phyloP scores from a whole-genome alignment of 1,140 invertebrate species.

The Caenorhabditis remanei region DNA sequence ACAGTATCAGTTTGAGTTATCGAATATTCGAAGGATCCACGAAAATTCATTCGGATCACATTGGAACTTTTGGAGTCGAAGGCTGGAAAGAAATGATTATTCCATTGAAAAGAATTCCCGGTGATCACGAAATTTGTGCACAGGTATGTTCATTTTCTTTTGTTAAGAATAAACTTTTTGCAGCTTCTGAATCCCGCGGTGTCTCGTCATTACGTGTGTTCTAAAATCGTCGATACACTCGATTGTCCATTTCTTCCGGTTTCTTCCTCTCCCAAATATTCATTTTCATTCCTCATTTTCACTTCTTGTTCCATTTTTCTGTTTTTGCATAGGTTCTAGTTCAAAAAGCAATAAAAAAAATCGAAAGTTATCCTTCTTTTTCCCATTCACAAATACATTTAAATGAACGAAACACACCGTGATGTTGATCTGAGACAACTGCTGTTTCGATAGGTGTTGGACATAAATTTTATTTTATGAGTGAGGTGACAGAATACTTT shows the following conservation, averaged over 20 bases:
- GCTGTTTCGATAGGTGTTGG: not conserved
- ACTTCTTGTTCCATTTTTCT: slow-evolving; percentile 24
- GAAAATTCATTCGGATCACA: slow-evolving; percentile 46
- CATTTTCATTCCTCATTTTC: not conserved
- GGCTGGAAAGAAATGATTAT: slow-evolving; percentile 29
- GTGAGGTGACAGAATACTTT: not conserved
- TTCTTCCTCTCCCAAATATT: not conserved
- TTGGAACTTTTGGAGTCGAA: slow-evolving; percentile 28
- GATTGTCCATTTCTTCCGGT: slow-evolving; percentile 41
- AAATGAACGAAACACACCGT: not conserved
- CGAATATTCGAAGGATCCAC: slow-evolving; percentile 45
- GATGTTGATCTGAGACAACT: slow-evolving; percentile 7
- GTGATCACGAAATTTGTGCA: slow-evolving; percentile 44
- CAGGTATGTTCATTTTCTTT: not conserved
- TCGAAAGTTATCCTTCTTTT: not conserved
- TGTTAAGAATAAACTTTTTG: not conserved
- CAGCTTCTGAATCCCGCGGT: slow-evolving; percentile 40
- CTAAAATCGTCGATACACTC: slow-evolving; percentile 22
- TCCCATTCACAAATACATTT: not conserved
- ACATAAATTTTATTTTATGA: slow-evolving; percentile 5
- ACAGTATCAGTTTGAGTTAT: slow-evolving; percentile 32
- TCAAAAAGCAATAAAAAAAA: slow-evolving; percentile 25
- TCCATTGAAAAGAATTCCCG: slow-evolving; percentile 36
- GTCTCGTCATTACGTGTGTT: slow-evolving; percentile 34
- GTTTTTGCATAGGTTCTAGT: slow-evolving; percentile 24